Conservation (phyloP, 2,113 vertebrate genomes). For the Noturus placidus region DNA sequence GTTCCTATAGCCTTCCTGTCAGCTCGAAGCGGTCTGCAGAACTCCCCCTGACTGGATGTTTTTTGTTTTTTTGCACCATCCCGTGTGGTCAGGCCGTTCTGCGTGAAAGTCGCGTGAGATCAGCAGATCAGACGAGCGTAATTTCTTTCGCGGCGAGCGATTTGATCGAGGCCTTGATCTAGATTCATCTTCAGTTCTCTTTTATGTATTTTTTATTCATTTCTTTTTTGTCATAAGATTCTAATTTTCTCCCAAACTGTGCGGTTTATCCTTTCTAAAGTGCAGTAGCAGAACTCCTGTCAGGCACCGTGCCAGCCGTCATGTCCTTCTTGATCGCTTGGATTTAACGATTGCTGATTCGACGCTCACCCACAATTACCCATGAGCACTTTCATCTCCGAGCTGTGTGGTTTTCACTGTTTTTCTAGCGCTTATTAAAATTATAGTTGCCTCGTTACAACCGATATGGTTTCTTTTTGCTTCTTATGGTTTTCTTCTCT, state of each 20-base stretch:
- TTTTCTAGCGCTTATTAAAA: conserved; percentile 75
- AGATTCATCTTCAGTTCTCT: conserved; percentile 14
- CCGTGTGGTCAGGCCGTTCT: no score
- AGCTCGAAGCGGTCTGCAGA: neutral
- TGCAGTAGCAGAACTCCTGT: conserved; percentile 48
- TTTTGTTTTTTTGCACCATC: neutral
- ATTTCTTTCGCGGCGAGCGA: conserved; percentile 2
- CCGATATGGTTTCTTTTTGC: conserved; percentile 62
- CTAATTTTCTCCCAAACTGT: conserved; percentile 18
- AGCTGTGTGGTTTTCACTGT: conserved; percentile 71
- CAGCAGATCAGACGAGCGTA: neutral
- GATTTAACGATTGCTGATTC: conserved; percentile 63
- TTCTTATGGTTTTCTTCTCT: conserved; percentile 49
- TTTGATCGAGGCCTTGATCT: conserved; percentile 27
- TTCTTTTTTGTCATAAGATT: neutral
- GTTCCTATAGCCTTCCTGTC: neutral
- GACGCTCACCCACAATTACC: conserved; percentile 61
- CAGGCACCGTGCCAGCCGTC: conserved; percentile 57
- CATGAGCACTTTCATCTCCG: conserved; percentile 71
- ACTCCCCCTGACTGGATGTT: neutral
- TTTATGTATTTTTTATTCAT: neutral
- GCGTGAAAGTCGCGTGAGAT: neutral
- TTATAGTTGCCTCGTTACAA: conserved; percentile 71
- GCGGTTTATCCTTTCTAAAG: conserved; percentile 57
- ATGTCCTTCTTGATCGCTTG: conserved; percentile 50